Evolutionary conservation across 1,140 invertebrate species (phyloP).

Genomic region (Cherax destructor): DNA sequence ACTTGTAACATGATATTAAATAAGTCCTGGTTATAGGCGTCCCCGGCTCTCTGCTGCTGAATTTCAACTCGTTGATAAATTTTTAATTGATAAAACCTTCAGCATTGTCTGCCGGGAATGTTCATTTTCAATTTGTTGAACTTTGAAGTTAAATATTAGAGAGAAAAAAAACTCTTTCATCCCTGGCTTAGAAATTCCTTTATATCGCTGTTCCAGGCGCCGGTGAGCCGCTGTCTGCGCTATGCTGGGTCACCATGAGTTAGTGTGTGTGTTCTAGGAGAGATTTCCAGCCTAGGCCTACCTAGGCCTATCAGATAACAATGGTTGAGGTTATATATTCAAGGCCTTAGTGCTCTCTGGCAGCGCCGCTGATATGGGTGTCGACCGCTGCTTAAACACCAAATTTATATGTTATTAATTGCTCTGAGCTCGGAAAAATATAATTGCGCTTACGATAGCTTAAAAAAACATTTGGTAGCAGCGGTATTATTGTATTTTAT

Average conservation of each 20-base stretch:
- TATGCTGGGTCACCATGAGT: background rate
- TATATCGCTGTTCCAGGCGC: background rate
- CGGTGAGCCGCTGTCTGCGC: background rate
- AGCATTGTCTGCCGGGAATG: background rate
- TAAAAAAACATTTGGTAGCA: background rate
- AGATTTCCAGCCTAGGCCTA: background rate
- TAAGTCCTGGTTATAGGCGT: background rate
- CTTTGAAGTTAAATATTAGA: background rate
- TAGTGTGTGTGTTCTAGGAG: background rate
- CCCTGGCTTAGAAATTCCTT: background rate
- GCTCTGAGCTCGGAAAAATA: background rate
- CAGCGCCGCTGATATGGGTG: background rate
- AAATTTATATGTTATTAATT: background rate
- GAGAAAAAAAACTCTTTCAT: background rate
- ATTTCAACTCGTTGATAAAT: background rate
- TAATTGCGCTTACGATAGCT: too few species aligned
- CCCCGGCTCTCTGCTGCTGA: background rate
- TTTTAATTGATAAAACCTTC: background rate
- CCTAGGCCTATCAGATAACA: conserved; percentile 41
- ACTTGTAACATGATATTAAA: background rate
- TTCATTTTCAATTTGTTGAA: background rate
- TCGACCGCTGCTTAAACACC: background rate
- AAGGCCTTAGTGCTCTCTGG: conserved; percentile 39
- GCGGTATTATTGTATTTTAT: background rate
- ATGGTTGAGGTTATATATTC: conserved; percentile 28